phyloP scores from a whole-genome alignment of 2,797 vertebrate genomes.

The Scomberomorus guttatus region DNA sequence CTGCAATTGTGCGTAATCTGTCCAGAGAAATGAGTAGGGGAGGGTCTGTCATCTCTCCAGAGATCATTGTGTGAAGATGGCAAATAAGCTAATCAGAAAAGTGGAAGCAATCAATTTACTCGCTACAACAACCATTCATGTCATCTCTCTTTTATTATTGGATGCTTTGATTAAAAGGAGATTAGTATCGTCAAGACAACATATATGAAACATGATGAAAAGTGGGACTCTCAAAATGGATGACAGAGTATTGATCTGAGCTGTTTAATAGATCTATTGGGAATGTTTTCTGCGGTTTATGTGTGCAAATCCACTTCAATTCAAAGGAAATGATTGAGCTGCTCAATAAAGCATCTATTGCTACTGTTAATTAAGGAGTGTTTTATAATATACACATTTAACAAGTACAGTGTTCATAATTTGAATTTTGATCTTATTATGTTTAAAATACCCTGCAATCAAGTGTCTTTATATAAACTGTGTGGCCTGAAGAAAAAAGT shows the following conservation, averaged over 20 bases:
- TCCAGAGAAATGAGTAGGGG: constrained; percentile 1
- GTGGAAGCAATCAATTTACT: constrained; percentile 46
- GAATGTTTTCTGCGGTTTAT: neutral
- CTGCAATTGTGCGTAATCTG: constrained; percentile 12
- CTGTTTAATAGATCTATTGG: neutral
- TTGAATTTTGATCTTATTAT: neutral
- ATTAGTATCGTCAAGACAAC: constrained; percentile 31
- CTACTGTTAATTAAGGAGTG: neutral
- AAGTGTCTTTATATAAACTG: neutral
- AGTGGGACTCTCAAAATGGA: constrained; percentile 5
- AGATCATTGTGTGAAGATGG: constrained; percentile 23
- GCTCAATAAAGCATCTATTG: neutral
- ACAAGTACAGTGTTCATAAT: neutral
- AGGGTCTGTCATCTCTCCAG: constrained; percentile 13
- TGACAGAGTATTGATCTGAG: neutral
- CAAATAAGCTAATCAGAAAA: constrained; percentile 41
- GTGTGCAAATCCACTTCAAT: neutral
- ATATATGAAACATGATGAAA: constrained; percentile 9
- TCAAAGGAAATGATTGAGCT: neutral
- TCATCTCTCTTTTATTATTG: constrained; percentile 26
- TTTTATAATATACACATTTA: neutral
- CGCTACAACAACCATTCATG: constrained; percentile 22
- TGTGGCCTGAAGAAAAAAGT: neutral
- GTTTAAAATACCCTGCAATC: neutral
- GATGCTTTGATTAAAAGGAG: constrained; percentile 28